These are phyloP conservation scores for Otus sunia DNA, from an alignment of 2,113 vertebrate genomes.

Conservation along the genomic window DNA sequence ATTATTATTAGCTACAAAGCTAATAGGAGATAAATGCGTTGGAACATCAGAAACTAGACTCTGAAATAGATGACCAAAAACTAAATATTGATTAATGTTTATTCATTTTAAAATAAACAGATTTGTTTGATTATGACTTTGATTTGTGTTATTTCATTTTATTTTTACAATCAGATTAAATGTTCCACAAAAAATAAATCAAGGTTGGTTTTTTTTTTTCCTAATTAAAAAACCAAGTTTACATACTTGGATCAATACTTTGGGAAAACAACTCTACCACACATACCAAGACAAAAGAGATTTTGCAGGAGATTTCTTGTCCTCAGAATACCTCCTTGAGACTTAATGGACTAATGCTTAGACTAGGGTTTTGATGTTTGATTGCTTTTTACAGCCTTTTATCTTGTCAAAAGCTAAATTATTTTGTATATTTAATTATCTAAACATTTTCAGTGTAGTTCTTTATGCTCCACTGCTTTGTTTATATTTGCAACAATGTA, in stretches of 20 bases:
- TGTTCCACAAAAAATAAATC: neutral
- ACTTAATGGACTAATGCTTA: neutral
- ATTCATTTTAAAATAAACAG: neutral
- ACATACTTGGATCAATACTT: neutral
- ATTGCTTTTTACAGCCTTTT: neutral
- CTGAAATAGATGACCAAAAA: neutral
- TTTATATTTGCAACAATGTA: neutral
- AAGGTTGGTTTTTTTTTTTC: neutral
- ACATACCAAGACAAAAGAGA: neutral
- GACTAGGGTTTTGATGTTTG: neutral
- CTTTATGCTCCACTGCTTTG: neutral
- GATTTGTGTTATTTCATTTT: neutral
- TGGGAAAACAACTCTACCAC: neutral
- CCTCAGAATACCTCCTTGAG: neutral
- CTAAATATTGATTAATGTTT: neutral
- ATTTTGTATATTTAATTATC: neutral
- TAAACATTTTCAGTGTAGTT: neutral
- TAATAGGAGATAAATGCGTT: neutral
- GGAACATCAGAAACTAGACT: neutral
- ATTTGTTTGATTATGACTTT: neutral
- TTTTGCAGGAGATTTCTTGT: neutral
- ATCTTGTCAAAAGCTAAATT: neutral
- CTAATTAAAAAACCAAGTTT: neutral
- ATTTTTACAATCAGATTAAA: neutral
- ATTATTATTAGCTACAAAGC: neutral